Base-by-base conservation (phyloP, 2,888 invertebrate genomes). In the Dilophus febrilis region DNA sequence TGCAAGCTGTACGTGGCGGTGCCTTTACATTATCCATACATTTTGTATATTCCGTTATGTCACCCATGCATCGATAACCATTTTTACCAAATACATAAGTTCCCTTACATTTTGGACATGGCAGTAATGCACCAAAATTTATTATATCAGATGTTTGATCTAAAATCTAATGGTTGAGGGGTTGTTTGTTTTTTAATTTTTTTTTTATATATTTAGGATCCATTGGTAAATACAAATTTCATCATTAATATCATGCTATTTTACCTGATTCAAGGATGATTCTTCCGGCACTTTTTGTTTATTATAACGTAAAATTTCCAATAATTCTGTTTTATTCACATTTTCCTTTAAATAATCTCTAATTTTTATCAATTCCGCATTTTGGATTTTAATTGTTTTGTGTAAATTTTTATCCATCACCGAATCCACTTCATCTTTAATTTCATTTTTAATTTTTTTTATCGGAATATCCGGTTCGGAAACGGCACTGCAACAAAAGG, bases 21-120 rank as follows among this genome's bases (percentile, higher is more conserved):
- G 75, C 72, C 49, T 74, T 74, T 0, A 76, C 71, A 4, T 74
- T 57, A 50, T 76, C 70, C 40, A 72, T 68, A 58, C 97, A 97
- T 59, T 85, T 86, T 0, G 85, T 79, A 90, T 91, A 97, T 55
- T 90, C 92, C 11, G 77, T 79, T 27, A 85, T 50, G 54, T 79
- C 66, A 52, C 91, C 91, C 45, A 71, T 73, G 58, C 97, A 98
- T 45, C 74, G 70, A 56, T 97, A 98, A 4, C 86, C 84, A 43
- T 72, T 66, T 22, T 80, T 77, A 46, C 68, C 68, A 50, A 77
- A 73, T 29, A 70, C 62, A 16, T 81, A 67, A 52, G 87, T 81
- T 0, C 85, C 85, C n/a, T 33, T 33, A 14, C 40, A 40, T 2
- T 66, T 58, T 38, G 72, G 70, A 51, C 97, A 98, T 0, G 72